Base-by-base conservation (phyloP, 2,113 vertebrate species). In the Pygoscelis antarcticus region DNA sequence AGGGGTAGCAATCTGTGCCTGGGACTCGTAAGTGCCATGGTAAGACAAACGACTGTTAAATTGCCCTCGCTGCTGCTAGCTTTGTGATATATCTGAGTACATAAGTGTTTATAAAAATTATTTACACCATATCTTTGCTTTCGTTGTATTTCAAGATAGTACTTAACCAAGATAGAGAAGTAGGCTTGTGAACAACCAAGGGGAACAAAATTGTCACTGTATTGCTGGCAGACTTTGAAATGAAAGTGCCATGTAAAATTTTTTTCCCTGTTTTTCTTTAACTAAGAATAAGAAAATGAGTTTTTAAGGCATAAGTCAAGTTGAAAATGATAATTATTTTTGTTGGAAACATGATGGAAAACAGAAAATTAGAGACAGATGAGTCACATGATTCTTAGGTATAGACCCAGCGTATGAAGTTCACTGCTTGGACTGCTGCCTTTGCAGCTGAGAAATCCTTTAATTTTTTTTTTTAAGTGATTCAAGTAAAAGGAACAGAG, bases 191-290 rank as follows among this genome's bases (percentile, higher is more conserved):
- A 96, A 77, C 44, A 89, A 26, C 52, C 32, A 34, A 65, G 42
- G 46, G 76, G 57, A 92, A 89, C 89, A 91, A 96, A 96, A 87
- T 85, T 83, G 54, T 94, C 78, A 25, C 65, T 26, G 19, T 61
- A 7, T 30, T 87, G 36, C 83, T 91, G 85, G 74, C 62, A 96
- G 78, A 27, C 62, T 85, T 84, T 23, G 62, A 81, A 92, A 78
- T 34, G 51, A 26, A 94, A 94, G 46, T 46, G 27, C 27, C 1
- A 2, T 49, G 61, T 79, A 66, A 25, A 40, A 2, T 23, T 36
- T 57, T 36, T 82, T 8, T 1, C 7, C 40, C 17, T 14, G 13
- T 22, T 80, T 92, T 87, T 38, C 46, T 74, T 82, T 44, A 54
- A 66, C 2, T 47, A 71, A 58, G 8, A 42, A 64, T 42, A 32